Conservation (phyloP, 92 coral and sea anemone species). For the Epizoanthus stellaris region DNA sequence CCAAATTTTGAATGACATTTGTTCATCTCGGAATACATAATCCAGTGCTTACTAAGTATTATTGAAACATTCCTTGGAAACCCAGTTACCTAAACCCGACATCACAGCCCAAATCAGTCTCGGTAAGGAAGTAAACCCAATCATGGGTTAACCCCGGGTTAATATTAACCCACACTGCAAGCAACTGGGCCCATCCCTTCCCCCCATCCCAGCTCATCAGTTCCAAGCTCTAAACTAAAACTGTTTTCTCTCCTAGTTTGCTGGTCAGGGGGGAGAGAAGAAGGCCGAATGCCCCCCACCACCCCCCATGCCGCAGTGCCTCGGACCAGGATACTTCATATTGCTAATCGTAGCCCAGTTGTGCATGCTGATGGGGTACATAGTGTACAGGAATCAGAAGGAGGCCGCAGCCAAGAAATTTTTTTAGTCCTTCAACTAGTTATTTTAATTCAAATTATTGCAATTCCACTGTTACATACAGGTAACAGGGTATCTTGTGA, state of each 20-base stretch:
- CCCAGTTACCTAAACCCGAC: no score
- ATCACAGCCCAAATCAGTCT: no score
- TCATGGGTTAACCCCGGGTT: no score
- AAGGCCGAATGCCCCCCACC: constrained; percentile 90
- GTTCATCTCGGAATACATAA: no score
- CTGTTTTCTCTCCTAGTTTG: constrained; percentile 67
- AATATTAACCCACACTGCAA: no score
- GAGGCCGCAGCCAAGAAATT: constrained; percentile 99
- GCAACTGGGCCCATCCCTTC: no score
- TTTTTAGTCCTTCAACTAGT: constrained; percentile 64
- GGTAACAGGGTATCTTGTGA: background rate
- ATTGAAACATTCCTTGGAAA: no score
- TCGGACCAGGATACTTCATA: constrained; percentile 97
- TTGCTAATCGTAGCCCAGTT: constrained; percentile 81
- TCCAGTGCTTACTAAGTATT: no score
- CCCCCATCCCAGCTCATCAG: no score
- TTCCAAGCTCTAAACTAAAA: background rate
- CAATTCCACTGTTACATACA: constrained; percentile 1
- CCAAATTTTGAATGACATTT: no score
- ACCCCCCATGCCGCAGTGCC: constrained; percentile 93
- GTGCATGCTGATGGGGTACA: constrained; percentile 81
- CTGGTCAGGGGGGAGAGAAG: constrained; percentile 70
- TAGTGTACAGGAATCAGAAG: constrained; percentile 90
- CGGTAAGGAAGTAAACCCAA: no score
- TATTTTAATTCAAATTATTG: constrained; percentile 31